A percentile compares a stretch with the other conserved stretches of the same genome.
These are phyloP conservation scores for Pollimyrus isidori DNA, from an alignment of 2,113 vertebrate species.

Conservation along the genomic window DNA sequence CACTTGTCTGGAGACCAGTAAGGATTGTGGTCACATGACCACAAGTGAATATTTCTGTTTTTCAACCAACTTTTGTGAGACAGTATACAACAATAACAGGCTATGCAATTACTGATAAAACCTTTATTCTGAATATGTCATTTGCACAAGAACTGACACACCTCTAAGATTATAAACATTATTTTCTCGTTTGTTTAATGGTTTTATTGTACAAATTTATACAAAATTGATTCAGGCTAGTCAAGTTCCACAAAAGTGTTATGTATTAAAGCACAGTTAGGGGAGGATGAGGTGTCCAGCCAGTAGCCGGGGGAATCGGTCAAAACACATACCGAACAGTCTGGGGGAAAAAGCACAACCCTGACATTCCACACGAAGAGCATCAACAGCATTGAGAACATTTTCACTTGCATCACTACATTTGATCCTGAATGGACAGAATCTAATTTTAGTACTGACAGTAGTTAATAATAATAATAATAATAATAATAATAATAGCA, in stretches of 20 bases:
- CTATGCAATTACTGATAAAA: constrained; percentile 62
- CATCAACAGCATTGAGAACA: constrained; percentile 55
- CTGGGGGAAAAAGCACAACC: constrained; percentile 63
- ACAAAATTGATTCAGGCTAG: constrained; percentile 74
- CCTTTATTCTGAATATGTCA: constrained; percentile 92
- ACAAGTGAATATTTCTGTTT: background rate
- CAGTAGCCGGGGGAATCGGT: constrained; percentile 30
- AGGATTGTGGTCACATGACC: background rate
- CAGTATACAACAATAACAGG: constrained; percentile 4
- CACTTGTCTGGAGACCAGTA: background rate
- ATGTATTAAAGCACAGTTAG: constrained; percentile 71
- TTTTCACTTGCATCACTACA: constrained; percentile 48
- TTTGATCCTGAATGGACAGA: constrained; percentile 57
- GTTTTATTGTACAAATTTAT: constrained; percentile 83
- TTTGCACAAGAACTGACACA: constrained; percentile 85
- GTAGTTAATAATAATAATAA: constrained; percentile 18
- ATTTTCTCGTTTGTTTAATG: constrained; percentile 53
- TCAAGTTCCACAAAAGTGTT: constrained; percentile 76
- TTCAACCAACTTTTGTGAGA: background rate
- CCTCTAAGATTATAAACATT: constrained; percentile 80
- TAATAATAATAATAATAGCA: background rate
- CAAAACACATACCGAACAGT: constrained; percentile 59
- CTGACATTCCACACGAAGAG: constrained; percentile 61
- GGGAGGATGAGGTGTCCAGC: constrained; percentile 55
- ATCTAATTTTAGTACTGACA: constrained; percentile 54